A percentile compares a stretch with the other conserved stretches of the same genome.
Evolutionary conservation across 2,113 vertebrate species (phyloP).

Genomic region (Hiodon tergisus): DNA sequence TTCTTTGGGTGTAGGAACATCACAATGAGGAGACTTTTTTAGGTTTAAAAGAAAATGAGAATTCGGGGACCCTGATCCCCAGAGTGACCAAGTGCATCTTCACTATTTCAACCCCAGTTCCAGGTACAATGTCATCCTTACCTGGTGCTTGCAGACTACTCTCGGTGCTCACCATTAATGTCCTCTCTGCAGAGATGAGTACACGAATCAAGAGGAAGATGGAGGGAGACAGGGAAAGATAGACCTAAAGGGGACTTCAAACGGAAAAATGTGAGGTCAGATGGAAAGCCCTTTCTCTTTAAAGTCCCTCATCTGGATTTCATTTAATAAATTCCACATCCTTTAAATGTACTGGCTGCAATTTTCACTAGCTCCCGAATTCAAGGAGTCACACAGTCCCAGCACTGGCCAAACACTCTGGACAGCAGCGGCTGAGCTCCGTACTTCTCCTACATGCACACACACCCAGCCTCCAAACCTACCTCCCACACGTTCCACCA

Average conservation of each 20-base stretch:
- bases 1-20: background rate
- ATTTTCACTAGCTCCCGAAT: constrained; percentile 55
- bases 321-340: constrained; percentile 66
- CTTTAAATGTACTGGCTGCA: constrained; percentile 58
- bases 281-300: constrained; percentile 49
- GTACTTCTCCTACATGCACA: constrained; percentile 23
- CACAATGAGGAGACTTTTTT: too few relatives aligned
- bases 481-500: background rate
- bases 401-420: constrained; percentile 21
- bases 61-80: background rate
- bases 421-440: constrained; percentile 33
- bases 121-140: background rate
- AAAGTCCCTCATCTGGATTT: constrained; percentile 66
- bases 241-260: constrained; percentile 38
- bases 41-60: background rate
- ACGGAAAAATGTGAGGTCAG: constrained; percentile 55
- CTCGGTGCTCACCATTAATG: background rate
- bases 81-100: background rate
- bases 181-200: constrained; percentile 24
- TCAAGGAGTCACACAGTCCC: constrained; percentile 28
- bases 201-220: constrained; percentile 27
- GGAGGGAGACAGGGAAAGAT: constrained; percentile 32
- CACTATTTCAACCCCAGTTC: background rate
- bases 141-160: background rate
- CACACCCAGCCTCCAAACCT: background rate